A percentile compares a stretch with the other conserved stretches of the same genome.
These are phyloP conservation scores for Allygus modestus DNA, from an alignment of 2,888 invertebrate genomes.

Conservation along the genomic window DNA sequence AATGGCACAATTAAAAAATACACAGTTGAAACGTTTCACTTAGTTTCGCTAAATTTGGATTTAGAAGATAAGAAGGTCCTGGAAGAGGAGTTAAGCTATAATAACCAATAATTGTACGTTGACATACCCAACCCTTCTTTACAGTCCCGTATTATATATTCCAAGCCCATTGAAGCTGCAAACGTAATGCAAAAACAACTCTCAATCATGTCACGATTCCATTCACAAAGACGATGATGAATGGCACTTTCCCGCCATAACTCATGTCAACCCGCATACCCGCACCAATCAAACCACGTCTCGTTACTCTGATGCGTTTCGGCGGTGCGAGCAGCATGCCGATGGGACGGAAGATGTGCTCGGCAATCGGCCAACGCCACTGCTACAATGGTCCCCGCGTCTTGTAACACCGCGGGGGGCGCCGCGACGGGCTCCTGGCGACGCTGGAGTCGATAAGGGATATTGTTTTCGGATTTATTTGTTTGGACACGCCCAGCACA, in stretches of 20 bases:
- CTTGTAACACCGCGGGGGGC: background rate
- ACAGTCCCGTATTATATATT: no score
- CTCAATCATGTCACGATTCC: background rate
- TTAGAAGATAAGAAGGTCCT: no score
- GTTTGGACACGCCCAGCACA: background rate
- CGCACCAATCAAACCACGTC: background rate
- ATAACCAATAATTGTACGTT: no score
- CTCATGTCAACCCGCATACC: background rate
- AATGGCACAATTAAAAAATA: no score
- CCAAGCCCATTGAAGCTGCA: no score
- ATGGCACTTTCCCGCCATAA: background rate
- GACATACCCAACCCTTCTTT: no score
- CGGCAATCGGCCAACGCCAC: constrained; percentile 23
- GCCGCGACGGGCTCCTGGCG: background rate
- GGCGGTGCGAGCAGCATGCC: background rate
- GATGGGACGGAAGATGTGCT: background rate
- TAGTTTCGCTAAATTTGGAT: no score
- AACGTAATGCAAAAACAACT: background rate
- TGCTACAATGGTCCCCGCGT: background rate
- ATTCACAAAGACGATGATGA: background rate
- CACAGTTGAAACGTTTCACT: no score
- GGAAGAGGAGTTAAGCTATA: no score
- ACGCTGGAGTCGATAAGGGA: background rate
- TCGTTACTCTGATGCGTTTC: background rate
- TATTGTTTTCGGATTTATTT: constrained; percentile 32